Base-by-base conservation (phyloP, 2,113 vertebrate species). In the Stegastes partitus region DNA sequence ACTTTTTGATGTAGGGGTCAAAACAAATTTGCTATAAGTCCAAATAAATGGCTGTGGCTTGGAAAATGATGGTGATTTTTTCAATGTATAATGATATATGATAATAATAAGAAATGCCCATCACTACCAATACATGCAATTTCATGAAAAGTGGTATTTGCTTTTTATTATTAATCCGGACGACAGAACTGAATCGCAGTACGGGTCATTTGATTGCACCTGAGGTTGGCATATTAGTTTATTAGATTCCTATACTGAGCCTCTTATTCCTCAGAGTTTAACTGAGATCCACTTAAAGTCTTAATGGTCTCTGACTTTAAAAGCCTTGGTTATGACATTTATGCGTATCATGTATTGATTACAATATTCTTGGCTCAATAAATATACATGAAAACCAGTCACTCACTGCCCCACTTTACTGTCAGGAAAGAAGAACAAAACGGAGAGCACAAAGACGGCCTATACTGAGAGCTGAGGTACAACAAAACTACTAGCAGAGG, bases 311-410 rank as follows among this genome's bases (percentile, higher is more conserved):
- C 53, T 70, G 21, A 11, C 47, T 73, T 77, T 71, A 31, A 84
- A 78, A 58, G 49, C 74, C 45, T 66, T 31, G 39, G 49, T 55
- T 83, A 10, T 61, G 11, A 64, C 9, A 4, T 50, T 69, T 37
- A 37, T 63, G 8, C 50, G 77, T 22, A 58, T 62, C 68, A 59
- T 31, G 8, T 71, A 85, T 82, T 61, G 61, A 84, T 81, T 74
- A 31, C 39, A 66, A 54, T 57, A 69, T 50, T 14, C 34, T 22
- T 45, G n/a, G 45, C 55, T 72, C 44, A 42, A 82, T 44, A 75
- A 61, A 54, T 22, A 54, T n/a, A n/a, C 47, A 69, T 54, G 22
- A 82, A 63, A 21, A 54, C 37, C 4, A 37, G 42, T 37, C n/a
- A 42, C 57, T 62, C 58, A 77, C 51, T 56, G 42, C 64, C 39